Evolutionary conservation across 2,888 invertebrate species (phyloP).

Genomic region (Caenorhabditis becei): DNA sequence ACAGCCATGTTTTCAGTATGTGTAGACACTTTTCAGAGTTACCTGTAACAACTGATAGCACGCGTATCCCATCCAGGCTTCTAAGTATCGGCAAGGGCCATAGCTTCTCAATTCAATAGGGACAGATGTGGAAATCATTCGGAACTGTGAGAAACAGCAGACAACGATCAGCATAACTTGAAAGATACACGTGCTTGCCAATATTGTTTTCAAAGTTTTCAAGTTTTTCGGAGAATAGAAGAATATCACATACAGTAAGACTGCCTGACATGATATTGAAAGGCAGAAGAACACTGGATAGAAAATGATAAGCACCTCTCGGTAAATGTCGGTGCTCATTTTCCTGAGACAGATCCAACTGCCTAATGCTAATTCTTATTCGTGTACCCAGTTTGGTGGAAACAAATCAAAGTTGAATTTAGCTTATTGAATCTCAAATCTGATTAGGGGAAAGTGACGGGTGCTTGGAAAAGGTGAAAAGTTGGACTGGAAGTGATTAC

Average conservation of each 20-base stretch:
- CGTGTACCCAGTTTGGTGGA: background rate
- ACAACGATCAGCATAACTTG: conserved; percentile 19
- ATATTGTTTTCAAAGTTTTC: conserved; percentile 16
- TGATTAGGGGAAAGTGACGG: background rate
- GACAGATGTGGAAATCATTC: conserved; percentile 34
- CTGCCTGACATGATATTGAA: background rate
- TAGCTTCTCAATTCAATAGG: conserved; percentile 37
- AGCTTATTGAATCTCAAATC: too few species aligned
- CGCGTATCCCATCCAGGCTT: conserved; percentile 30
- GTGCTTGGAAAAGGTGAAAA: background rate
- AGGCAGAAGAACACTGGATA: conserved; percentile 25
- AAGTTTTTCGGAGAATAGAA: conserved; percentile 28
- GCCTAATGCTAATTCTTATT: too few species aligned
- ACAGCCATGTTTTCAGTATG: too few species aligned
- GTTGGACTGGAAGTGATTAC: background rate
- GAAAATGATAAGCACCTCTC: conserved; percentile 12
- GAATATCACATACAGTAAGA: conserved; percentile 23
- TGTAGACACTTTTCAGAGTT: background rate
- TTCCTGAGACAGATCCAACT: background rate
- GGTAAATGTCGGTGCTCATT: conserved; percentile 25
- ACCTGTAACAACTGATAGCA: conserved; percentile 35
- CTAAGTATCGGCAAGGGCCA: conserved; percentile 18
- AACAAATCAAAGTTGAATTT: background rate
- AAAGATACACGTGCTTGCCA: conserved; percentile 22
- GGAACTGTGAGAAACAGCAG: conserved; percentile 25